Evolutionary conservation across 2,797 vertebrate genomes (phyloP).

Genomic region (Amblyraja radiata): DNA sequence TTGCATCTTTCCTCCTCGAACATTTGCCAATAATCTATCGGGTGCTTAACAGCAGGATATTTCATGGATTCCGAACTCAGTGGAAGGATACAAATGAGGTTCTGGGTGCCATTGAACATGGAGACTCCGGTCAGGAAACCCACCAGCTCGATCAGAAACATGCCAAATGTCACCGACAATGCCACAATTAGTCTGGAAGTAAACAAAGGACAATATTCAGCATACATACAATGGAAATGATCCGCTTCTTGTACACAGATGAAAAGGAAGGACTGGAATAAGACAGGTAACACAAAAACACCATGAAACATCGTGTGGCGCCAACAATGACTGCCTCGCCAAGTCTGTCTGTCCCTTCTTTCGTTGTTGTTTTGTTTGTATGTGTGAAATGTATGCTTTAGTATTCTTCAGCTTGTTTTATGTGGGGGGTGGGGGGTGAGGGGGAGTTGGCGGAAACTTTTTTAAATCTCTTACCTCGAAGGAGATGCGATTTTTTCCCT

Average conservation of each 20-base stretch:
- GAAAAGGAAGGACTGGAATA: background rate
- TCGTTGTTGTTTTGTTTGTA: too few relatives aligned
- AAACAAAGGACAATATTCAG: background rate
- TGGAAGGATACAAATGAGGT: constrained; percentile 80
- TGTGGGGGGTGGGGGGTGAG: too few relatives aligned
- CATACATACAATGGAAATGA: background rate
- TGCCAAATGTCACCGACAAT: constrained; percentile 69
- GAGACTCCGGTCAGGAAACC: constrained; percentile 84
- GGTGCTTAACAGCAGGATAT: background rate
- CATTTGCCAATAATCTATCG: background rate
- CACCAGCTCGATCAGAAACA: constrained; percentile 71
- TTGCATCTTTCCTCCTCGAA: too few relatives aligned
- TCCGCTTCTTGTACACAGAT: background rate
- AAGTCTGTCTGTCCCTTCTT: too few relatives aligned
- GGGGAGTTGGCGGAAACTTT: too few relatives aligned
- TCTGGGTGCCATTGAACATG: constrained; percentile 80
- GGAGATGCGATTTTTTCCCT: too few relatives aligned
- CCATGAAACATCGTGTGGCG: background rate
- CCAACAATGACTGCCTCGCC: too few relatives aligned
- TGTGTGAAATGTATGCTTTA: too few relatives aligned
- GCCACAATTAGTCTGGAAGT: constrained; percentile 67
- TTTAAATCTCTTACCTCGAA: too few relatives aligned
- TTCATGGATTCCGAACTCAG: background rate
- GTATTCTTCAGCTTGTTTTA: too few relatives aligned
- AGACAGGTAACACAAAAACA: background rate